phyloP scores from a whole-genome alignment of 2,797 vertebrate species.

The Hydrocynus forskahlii region DNA sequence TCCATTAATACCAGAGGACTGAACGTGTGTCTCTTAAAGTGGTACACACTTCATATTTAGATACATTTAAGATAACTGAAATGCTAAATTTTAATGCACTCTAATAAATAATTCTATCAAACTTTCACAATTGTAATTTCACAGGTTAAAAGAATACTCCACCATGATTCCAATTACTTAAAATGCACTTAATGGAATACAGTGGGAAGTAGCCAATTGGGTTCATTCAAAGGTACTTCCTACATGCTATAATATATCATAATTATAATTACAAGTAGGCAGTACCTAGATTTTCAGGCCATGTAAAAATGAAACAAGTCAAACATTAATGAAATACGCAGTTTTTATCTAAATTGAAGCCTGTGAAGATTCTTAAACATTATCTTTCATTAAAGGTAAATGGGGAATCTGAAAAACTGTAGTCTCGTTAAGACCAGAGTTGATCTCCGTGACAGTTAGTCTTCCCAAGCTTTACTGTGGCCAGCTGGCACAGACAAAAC shows the following conservation, averaged over 20 bases:
- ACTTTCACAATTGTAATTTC: too few relatives aligned
- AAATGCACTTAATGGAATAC: too few relatives aligned
- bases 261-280: neutral
- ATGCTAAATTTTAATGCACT: neutral
- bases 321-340: neutral
- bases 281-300: neutral
- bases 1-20: neutral
- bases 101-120: too few relatives aligned
- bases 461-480: conserved; percentile 59
- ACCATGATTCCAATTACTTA: neutral
- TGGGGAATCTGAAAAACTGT: conserved; percentile 75
- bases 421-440: conserved; percentile 73
- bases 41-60: neutral
- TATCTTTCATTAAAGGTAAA: conserved; percentile 69
- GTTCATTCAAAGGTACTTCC: too few relatives aligned
- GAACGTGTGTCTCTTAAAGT: neutral
- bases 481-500: conserved; percentile 67
- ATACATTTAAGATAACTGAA: neutral
- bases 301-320: too few relatives aligned
- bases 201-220: neutral
- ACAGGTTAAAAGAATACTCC: neutral
- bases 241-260: too few relatives aligned
- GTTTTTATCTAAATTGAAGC: neutral
- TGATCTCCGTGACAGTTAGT: conserved; percentile 76
- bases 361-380: conserved; percentile 65